These are phyloP conservation scores for Cabera pusaria DNA, from an alignment of 2,888 invertebrate species.

Conservation along the genomic window DNA sequence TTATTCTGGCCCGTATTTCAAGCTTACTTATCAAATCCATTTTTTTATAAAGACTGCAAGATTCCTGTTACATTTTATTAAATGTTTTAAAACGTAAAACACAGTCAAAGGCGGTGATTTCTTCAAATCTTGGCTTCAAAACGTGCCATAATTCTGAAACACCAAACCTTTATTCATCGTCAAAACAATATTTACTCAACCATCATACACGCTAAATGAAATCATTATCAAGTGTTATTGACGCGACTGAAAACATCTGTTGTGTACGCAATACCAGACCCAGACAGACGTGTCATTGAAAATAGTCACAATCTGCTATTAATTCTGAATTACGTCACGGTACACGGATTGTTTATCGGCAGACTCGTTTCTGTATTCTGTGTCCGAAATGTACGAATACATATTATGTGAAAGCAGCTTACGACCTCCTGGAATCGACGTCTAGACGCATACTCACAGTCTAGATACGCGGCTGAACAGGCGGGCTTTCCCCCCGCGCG, in stretches of 20 bases:
- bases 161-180: too few relatives aligned
- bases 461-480: conserved; percentile 67
- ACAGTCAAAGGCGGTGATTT: too few relatives aligned
- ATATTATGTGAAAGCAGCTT: conserved; percentile 72
- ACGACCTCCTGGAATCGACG: conserved; percentile 74
- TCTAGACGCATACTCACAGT: conserved; percentile 78
- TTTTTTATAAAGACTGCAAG: too few relatives aligned
- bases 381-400: conserved; percentile 40
- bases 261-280: conserved; percentile 8
- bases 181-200: too few relatives aligned
- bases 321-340: conserved; percentile 64
- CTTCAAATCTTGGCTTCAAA: too few relatives aligned
- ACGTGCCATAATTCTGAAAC: too few relatives aligned
- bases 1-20: too few relatives aligned
- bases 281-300: conserved; percentile 40
- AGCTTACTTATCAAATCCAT: too few relatives aligned
- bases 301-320: conserved; percentile 47
- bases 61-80: too few relatives aligned
- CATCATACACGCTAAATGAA: too few relatives aligned
- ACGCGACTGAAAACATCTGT: conserved; percentile 5
- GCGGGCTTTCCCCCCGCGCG: conserved; percentile 58
- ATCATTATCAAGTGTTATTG: too few relatives aligned
- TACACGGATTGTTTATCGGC: conserved; percentile 50
- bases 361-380: conserved; percentile 51
- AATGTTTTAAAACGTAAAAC: too few relatives aligned